phyloP scores from a whole-genome alignment of 2,797 vertebrate genomes.

The Coreius guichenoti region DNA sequence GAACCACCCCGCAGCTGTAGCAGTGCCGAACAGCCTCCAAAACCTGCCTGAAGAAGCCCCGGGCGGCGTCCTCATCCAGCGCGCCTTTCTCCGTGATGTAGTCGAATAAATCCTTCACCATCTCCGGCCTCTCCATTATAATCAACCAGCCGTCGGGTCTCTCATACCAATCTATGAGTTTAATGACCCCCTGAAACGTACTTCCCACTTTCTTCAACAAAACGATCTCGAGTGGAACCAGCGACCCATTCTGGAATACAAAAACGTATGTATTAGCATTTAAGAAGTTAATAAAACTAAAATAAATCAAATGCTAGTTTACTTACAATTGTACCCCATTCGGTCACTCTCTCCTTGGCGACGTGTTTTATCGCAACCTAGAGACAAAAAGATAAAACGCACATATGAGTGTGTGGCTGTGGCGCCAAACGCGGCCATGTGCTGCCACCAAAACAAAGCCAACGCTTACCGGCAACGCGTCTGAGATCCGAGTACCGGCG shows the following conservation, averaged over 20 bases:
- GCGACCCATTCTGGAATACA: slow-evolving; percentile 80
- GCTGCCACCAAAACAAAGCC: slow-evolving; percentile 61
- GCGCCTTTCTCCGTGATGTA: slow-evolving; percentile 98
- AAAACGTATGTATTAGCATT: neutral
- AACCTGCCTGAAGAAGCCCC: slow-evolving; percentile 94
- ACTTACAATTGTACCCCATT: slow-evolving; percentile 93
- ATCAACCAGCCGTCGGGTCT: slow-evolving; percentile 92
- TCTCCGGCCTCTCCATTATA: slow-evolving; percentile 94
- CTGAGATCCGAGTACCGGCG: slow-evolving; percentile 88
- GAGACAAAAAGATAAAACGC: slow-evolving; percentile 10
- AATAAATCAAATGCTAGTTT: neutral
- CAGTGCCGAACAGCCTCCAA: slow-evolving; percentile 94
- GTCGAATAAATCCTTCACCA: slow-evolving; percentile 95
- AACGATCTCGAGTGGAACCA: slow-evolving; percentile 94
- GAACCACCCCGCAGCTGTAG: slow-evolving; percentile 92
- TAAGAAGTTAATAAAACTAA: neutral
- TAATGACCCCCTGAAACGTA: slow-evolving; percentile 92
- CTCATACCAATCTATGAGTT: slow-evolving; percentile 96
- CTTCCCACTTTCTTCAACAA: slow-evolving; percentile 94
- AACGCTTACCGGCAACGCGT: slow-evolving; percentile 90
- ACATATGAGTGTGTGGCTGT: slow-evolving; percentile 31
- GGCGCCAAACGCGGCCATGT: slow-evolving; percentile 55
- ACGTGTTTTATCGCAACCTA: slow-evolving; percentile 96
- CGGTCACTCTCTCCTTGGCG: slow-evolving; percentile 90
- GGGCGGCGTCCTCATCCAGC: slow-evolving; percentile 90